Percentiles rank a stretch among this genome's conserved stretches.
Conservation (phyloP, 1,140 invertebrate genomes). For the Sweltsa coloradensis region DNA sequence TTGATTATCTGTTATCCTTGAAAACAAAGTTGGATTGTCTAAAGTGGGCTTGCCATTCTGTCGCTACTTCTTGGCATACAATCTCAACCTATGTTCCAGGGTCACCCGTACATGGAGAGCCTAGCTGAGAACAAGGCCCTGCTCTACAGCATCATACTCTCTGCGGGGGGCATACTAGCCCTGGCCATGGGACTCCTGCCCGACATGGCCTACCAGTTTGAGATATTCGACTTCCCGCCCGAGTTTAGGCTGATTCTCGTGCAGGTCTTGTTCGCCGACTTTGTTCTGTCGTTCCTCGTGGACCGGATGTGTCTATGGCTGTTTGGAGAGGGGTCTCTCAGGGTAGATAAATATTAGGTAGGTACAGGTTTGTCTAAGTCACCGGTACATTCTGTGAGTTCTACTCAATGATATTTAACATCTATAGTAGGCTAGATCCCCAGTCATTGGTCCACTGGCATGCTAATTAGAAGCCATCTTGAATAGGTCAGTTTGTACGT, state of each 20-base stretch:
- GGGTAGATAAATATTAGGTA: no score
- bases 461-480: no score
- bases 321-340: slow-evolving; percentile 79
- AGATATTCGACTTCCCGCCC: slow-evolving; percentile 77
- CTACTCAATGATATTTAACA: no score
- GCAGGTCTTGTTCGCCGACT: slow-evolving; percentile 65
- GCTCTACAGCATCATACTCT: slow-evolving; percentile 74
- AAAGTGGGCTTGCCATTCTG: no score
- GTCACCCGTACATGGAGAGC: slow-evolving; percentile 97
- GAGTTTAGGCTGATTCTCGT: slow-evolving; percentile 75
- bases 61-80: no score
- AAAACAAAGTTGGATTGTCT: no score
- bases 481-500: no score
- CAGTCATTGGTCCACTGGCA: no score
- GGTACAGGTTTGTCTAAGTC: no score
- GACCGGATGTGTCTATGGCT: slow-evolving; percentile 79
- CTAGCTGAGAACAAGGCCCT: slow-evolving; percentile 83
- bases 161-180: slow-evolving; percentile 56
- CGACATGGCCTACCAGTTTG: slow-evolving; percentile 66
- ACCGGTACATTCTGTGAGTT: no score
- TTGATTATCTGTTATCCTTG: no score
- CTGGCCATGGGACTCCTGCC: slow-evolving; percentile 66
- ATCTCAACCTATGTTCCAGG: slow-evolving; percentile 57
- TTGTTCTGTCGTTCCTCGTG: slow-evolving; percentile 65
- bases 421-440: no score